Evolutionary conservation across 1,140 invertebrate species (phyloP), one percentile per base, ranked within the genome.

Genomic region (Diorhabda elongata): DNA sequence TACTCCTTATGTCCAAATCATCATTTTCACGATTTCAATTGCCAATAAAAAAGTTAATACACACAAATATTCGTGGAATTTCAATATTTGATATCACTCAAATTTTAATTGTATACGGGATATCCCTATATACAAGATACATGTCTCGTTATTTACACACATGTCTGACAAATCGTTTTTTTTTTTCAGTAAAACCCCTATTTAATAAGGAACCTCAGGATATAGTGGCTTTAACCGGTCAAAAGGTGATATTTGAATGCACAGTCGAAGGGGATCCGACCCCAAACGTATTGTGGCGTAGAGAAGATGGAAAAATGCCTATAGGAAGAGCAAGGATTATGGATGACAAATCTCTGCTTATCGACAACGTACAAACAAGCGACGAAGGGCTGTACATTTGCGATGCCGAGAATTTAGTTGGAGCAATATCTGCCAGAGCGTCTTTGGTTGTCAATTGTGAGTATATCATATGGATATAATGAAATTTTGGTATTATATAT

Each of bases 241-340:
- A 92, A 77, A 88, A 87, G 26, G 92, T 94, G 0, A 89, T 92
- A 70, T 95, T 98, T 78, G 90, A 92, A 60, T 98, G 96, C 79
- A 87, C 89, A 64, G 94, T 95, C 0, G 92, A 92, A 64, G 96
- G 96, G 7, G 93, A 96, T 81, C 95, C 95, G n/a, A 84, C 86
- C 42, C 93, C 95, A 0, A 89, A 92, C 73, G 89, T 97, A 7
- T 87, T 95, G 60, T 97, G 96, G 96, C 87, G 91, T 61, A 90
- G 94, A 76, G 91, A 95, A 79, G 92, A 92, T 71, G 91, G 90
- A 8, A 90, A 91, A 77, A 92, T 95, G 84, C 91, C 92, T 1
- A 86, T 89, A 61, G 89, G 90, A 4, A 74, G 91, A 73, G 90
- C 89, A 4, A 85, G 89, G 58, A 89, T 93, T 63, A 81, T 90